phyloP scores from a whole-genome alignment of 2,888 invertebrate species.

The Zhengitettix transpicula region DNA sequence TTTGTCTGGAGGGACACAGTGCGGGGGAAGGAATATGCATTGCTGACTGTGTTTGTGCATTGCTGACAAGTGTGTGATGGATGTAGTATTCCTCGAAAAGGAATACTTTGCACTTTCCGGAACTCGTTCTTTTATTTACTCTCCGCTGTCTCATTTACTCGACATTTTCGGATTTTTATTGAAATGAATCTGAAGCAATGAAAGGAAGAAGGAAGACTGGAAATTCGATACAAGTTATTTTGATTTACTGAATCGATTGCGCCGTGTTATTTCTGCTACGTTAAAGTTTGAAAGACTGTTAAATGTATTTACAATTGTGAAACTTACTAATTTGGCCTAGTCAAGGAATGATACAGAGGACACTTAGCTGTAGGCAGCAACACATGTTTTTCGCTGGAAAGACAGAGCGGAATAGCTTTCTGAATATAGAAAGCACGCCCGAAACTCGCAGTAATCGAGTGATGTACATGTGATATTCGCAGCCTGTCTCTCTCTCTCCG shows the following conservation, averaged over 20 bases:
- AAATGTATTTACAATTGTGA: background rate
- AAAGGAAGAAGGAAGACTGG: constrained; percentile 3
- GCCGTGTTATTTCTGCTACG: no score
- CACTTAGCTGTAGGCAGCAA: background rate
- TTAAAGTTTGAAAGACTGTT: background rate
- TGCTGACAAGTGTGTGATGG: constrained; percentile 5
- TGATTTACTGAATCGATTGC: no score
- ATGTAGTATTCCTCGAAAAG: background rate
- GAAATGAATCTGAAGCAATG: background rate
- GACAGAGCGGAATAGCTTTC: background rate
- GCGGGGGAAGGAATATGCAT: constrained; percentile 7
- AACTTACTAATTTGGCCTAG: background rate
- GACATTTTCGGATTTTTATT: no score
- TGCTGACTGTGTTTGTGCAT: background rate
- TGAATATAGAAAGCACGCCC: background rate
- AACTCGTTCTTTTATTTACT: no score
- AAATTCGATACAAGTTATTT: background rate
- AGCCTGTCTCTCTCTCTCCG: background rate
- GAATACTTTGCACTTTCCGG: background rate
- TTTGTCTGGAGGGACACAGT: constrained; percentile 8
- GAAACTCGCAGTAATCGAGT: no score
- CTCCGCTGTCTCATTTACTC: no score
- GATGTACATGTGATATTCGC: no score
- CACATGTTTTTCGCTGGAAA: background rate
- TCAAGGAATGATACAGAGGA: background rate